Evolutionary conservation across 2,113 vertebrate species (phyloP).

Genomic region (Ifrita kowaldi): DNA sequence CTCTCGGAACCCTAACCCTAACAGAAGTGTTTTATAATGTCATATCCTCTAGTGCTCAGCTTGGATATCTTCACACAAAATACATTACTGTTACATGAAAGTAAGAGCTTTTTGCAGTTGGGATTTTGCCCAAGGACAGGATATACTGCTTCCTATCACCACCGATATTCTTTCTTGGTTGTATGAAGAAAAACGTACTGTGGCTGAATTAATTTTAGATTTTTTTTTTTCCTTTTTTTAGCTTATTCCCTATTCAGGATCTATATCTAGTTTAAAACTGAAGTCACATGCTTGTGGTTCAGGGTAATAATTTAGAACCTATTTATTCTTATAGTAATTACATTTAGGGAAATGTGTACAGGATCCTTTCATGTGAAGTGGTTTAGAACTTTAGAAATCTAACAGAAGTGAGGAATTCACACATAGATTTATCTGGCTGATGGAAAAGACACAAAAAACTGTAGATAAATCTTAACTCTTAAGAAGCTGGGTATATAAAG

Average conservation of each 20-base stretch:
- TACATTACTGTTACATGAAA: background rate
- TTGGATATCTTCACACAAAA: background rate
- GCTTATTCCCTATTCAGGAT: background rate
- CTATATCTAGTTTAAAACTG: background rate
- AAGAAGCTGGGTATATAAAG: background rate
- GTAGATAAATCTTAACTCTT: background rate
- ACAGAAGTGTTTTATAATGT: background rate
- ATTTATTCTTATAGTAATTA: background rate
- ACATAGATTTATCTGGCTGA: background rate
- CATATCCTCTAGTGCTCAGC: background rate
- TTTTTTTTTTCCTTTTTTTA: rapidly evolving
- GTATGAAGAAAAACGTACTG: background rate
- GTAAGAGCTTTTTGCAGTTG: background rate
- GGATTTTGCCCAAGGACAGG: background rate
- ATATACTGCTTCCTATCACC: background rate
- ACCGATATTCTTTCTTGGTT: background rate
- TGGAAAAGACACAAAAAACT: background rate
- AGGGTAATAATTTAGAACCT: background rate
- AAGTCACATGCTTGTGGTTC: background rate
- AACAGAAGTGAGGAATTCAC: background rate
- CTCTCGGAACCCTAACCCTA: rapidly evolving
- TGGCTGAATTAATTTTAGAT: background rate
- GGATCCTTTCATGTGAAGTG: background rate
- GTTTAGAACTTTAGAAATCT: background rate
- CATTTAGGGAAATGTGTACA: background rate